Base-by-base conservation (phyloP, 2,797 vertebrate species). In the Labroides dimidiatus region DNA sequence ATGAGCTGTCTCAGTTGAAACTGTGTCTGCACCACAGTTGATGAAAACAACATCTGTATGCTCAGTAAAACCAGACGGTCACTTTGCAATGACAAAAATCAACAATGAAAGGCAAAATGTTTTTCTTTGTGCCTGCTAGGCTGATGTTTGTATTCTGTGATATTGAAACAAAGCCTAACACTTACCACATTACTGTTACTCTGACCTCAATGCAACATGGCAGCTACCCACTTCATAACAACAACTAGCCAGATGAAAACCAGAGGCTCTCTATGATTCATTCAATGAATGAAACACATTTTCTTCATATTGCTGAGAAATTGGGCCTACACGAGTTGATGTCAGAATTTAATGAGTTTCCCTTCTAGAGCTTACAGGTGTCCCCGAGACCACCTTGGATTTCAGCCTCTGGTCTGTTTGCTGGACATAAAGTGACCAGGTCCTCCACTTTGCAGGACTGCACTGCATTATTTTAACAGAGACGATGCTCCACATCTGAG, bases 1-100 rank as follows among this genome's bases (percentile, higher is more conserved):
- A 84, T 48, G 61, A 74, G 58, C 77, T 59, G 63, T 78, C 72
- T 52, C 30, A 72, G 65, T 21, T 15, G 11, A 72, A 69, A 58
- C 51, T 13, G 14, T 17, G 16, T 62, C 13, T 6, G 10, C 27
- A 75, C 84, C 20, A 4, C 48, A 71, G 79, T 67, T 58, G 57
- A 72, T 64, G 62, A 50, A 63, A 54, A 55, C 27, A 43, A 55
- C 36, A 43, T 76, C 64, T 74, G 43, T 20, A 1, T 6, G 57
- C 39, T 70, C 23, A 52, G 49, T 52, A 57, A 39, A 21, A 82
- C 67, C 57, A 80, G 51, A 78, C 19, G 30, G 47, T 73, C 54
- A 47, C 11, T 53, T 57, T 52, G 24, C 55, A 51, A 8, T 70
- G 63, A 77, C 53, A 74, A 49, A 69, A 53, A 79, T 54, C 39